Percentiles rank a stretch among this genome's conserved stretches.
Conservation (phyloP, 2,888 invertebrate species). For the Pilophorus perplexus region DNA sequence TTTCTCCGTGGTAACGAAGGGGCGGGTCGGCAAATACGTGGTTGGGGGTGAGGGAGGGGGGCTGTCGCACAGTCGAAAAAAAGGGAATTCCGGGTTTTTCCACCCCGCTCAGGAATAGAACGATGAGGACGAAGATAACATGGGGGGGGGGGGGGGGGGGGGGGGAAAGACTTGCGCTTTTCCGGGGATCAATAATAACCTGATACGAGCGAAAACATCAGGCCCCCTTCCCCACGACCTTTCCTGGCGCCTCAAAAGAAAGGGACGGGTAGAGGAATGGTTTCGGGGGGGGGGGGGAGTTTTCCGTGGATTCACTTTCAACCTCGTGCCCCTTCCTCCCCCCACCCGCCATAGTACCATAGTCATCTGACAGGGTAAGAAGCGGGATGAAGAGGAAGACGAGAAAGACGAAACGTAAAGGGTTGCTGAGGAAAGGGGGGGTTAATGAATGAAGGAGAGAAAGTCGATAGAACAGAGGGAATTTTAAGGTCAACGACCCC, state of each 20-base stretch:
- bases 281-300: not conserved
- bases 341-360: not conserved
- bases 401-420: not conserved
- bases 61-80: not conserved
- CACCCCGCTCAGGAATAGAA: not conserved
- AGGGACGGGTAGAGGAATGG: not conserved
- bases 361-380: not conserved
- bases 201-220: not conserved
- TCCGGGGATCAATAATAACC: slow-evolving; percentile 31
- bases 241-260: no score
- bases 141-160: not conserved
- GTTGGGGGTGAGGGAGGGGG: not conserved
- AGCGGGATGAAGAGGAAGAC: not conserved
- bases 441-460: slow-evolving; percentile 30
- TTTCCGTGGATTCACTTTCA: slow-evolving; percentile 20
- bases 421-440: not conserved
- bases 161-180: slow-evolving; percentile 32
- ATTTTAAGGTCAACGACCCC: slow-evolving; percentile 29
- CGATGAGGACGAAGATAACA: not conserved
- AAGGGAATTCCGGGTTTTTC: not conserved
- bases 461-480: slow-evolving; percentile 36
- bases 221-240: no score
- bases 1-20: no score
- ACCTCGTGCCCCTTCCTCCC: slow-evolving; percentile 11
- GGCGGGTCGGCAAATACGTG: no score